Base-by-base conservation (phyloP, 2,113 vertebrate species). In the Bujurquina vittata region DNA sequence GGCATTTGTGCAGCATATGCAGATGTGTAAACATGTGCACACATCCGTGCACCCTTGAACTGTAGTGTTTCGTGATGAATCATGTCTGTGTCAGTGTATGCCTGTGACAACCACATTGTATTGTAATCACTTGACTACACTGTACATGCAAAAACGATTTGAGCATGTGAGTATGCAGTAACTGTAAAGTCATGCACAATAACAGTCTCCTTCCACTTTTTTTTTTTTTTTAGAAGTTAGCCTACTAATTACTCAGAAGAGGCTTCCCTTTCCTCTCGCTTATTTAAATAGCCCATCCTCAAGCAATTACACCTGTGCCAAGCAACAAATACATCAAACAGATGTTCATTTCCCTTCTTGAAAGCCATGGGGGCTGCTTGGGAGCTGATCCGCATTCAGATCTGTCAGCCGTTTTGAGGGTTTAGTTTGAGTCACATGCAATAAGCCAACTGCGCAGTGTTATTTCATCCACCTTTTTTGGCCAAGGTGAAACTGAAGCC, bases 311-410 rank as follows among this genome's bases (percentile, higher is more conserved):
- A 59, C 40, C 49, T 35, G 8, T 43, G 22, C 75, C 84, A 69
- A 76, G 57, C 77, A 55, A 77, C 55, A 83, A 87, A 90, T 77
- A 82, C 63, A 84, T 76, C 85, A 74, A 92, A 79, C 90, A 93
- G 84, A 90, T 88, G 81, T 85, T 61, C 29, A 10, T 55, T 87
- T 86, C 57, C 75, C 43, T 46, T 37, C 40, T 76, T 69, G 73
- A 56, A 12, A 74, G 5, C 20, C 78, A 83, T 4, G 15, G 74
- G 63, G 58, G 58, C 40, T 78, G 84, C 84, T 87, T 75, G 15
- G 77, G 15, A 63, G 55, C 81, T 72, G 67, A 78, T 80, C 75
- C 84, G 73, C 65, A 84, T 63, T 83, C 79, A 35, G 83, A 84
- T 75, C 67, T 79, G 69, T 85, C 87, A 88, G 80, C 4, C 73